A percentile compares a stretch with the other conserved stretches of the same genome.
These are phyloP conservation scores for Theodoxus fluviatilis DNA, from an alignment of 2,888 invertebrate genomes.

Conservation along the genomic window DNA sequence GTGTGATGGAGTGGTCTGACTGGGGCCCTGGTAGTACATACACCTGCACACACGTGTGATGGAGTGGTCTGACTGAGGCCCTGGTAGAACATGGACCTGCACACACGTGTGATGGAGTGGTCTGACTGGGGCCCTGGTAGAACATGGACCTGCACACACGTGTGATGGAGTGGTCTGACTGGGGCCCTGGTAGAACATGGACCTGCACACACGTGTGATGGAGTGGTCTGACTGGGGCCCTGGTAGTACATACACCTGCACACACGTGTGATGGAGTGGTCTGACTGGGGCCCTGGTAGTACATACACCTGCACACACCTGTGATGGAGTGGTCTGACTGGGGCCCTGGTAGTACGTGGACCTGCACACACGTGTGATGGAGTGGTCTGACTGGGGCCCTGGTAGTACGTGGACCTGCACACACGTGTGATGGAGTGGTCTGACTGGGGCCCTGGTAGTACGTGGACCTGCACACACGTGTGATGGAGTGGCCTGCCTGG, in stretches of 20 bases:
- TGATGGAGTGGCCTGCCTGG: too few species aligned
- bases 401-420: not conserved
- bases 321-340: too few species aligned
- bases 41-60: not conserved
- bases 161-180: too few species aligned
- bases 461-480: not conserved
- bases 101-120: too few species aligned
- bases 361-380: not conserved
- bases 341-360: not conserved
- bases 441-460: not conserved
- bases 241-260: not conserved
- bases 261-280: too few species aligned
- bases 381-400: too few species aligned
- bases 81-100: not conserved
- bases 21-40: not conserved
- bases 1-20: too few species aligned
- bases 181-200: not conserved
- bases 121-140: not conserved
- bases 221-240: too few species aligned
- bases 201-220: not conserved
- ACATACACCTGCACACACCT: not conserved
- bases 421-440: too few species aligned
- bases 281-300: not conserved
- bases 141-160: not conserved
- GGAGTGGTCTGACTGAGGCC: too few species aligned